phyloP scores from a whole-genome alignment of 2,888 invertebrate genomes.

The Prosapia bicincta region DNA sequence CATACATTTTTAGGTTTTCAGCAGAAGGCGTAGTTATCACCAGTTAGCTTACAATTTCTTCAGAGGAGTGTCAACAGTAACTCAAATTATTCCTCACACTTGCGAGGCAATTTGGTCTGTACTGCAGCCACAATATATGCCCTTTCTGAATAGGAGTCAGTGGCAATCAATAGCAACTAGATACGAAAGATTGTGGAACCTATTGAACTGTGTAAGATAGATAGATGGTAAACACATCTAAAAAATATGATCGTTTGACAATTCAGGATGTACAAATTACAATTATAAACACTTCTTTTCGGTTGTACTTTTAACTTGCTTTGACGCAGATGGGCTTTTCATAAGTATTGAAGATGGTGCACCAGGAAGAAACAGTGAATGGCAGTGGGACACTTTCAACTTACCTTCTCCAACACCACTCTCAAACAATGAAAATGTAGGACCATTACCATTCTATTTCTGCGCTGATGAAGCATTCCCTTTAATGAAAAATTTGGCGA shows the following conservation, averaged over 20 bases:
- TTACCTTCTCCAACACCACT: background rate
- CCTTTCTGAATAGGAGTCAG: background rate
- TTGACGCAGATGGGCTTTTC: background rate
- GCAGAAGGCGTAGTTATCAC: background rate
- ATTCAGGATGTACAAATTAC: background rate
- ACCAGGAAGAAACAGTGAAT: constrained; percentile 2
- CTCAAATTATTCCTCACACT: background rate
- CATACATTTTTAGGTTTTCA: background rate
- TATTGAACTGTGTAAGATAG: background rate
- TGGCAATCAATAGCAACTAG: background rate
- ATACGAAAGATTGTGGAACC: background rate
- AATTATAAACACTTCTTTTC: constrained; percentile 3
- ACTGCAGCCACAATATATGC: background rate
- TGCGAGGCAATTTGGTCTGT: background rate
- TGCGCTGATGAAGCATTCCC: constrained; percentile 4
- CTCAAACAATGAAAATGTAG: background rate
- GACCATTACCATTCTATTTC: background rate
- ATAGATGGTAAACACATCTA: background rate
- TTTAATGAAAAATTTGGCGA: background rate
- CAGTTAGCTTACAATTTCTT: too few species aligned
- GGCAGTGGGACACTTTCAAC: background rate
- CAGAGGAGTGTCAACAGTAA: background rate
- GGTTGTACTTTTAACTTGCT: background rate
- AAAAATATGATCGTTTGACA: background rate
- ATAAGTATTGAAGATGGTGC: background rate